A percentile compares a stretch with the other conserved stretches of the same genome.
These are phyloP conservation scores for Nemopilema nomurai DNA, from an alignment of 30 jellyfish, hydroid and myxozoan genomes.

Conservation along the genomic window DNA sequence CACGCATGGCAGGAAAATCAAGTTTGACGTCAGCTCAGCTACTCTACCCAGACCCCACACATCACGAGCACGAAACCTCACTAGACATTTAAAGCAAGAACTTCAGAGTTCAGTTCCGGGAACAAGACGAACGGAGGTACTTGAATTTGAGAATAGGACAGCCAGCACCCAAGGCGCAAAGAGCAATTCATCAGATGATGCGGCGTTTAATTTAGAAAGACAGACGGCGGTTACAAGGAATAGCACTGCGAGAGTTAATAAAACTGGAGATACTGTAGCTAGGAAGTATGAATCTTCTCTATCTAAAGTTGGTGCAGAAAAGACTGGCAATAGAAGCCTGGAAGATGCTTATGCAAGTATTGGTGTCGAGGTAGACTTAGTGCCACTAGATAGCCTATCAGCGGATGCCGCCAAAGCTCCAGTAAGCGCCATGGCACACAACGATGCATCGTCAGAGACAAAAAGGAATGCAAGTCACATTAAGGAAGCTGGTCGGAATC, in stretches of 20 bases:
- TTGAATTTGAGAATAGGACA: background rate
- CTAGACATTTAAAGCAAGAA: background rate
- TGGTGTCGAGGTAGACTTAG: slow-evolving; percentile 13
- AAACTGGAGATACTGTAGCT: background rate
- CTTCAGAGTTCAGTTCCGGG: background rate
- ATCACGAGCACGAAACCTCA: background rate
- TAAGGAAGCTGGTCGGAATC: background rate
- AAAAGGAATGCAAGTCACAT: background rate
- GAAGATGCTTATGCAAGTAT: slow-evolving; percentile 4
- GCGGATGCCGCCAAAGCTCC: background rate
- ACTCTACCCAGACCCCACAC: background rate
- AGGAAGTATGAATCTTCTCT: background rate
- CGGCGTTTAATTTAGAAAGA: background rate
- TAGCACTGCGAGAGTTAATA: background rate
- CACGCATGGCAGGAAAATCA: background rate
- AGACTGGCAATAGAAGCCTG: background rate
- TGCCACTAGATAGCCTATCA: background rate
- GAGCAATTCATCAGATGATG: background rate
- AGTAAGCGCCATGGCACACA: background rate
- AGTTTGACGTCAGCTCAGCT: no score
- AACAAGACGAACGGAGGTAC: background rate
- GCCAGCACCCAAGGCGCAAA: background rate
- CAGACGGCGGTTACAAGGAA: background rate
- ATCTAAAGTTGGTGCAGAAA: background rate
- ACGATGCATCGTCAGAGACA: background rate